These are phyloP conservation scores for Leucophenga varia DNA, from an alignment of 1,140 invertebrate species.

Conservation along the genomic window DNA sequence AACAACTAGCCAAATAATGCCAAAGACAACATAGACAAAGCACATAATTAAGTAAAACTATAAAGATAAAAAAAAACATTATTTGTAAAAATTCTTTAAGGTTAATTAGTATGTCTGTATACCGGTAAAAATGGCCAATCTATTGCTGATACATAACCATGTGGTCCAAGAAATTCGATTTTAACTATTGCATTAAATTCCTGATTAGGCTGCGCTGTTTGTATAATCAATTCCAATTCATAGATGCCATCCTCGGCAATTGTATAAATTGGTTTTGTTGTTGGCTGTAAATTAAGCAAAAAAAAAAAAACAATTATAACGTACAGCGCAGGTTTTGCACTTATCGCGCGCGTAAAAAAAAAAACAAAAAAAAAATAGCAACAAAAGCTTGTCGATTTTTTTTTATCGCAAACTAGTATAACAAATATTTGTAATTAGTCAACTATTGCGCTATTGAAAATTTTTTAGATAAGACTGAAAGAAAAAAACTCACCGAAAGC, in stretches of 20 bases:
- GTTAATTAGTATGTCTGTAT: conserved; percentile 25
- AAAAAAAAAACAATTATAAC: background rate
- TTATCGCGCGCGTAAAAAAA: background rate
- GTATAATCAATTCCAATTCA: conserved; percentile 57
- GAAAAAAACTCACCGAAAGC: conserved; percentile 28
- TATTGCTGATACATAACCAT: conserved; percentile 74
- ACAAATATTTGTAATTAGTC: background rate
- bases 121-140: conserved; percentile 74
- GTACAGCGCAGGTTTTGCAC: too few species aligned
- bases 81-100: conserved; percentile 1
- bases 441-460: background rate
- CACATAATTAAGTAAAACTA: conserved; percentile 93
- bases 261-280: conserved; percentile 53
- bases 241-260: conserved; percentile 62
- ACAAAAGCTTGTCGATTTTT: background rate
- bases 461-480: background rate
- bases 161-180: conserved; percentile 65
- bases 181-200: conserved; percentile 61
- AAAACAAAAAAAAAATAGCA: conserved; percentile 5
- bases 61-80: conserved; percentile 23
- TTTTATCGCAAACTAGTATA: background rate
- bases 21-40: conserved; percentile 78
- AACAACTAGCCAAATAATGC: conserved; percentile 81
- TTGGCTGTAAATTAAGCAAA: conserved; percentile 26
- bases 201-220: conserved; percentile 16